These are phyloP conservation scores for Drosophila triauraria DNA, from an alignment of 1,140 invertebrate genomes.

Conservation along the genomic window DNA sequence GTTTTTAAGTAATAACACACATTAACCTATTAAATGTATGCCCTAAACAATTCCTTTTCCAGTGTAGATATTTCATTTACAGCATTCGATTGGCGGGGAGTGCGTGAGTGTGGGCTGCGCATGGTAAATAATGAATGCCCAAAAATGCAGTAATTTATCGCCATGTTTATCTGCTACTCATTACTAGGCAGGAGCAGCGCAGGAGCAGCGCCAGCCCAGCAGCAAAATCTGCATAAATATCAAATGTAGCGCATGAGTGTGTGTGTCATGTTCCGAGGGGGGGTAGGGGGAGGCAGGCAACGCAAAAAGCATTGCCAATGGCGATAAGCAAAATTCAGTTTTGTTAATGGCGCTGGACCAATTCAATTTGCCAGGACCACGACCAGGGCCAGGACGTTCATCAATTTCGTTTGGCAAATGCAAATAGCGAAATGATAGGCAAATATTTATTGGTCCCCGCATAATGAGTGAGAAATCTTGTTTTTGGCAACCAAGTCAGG, in stretches of 20 bases:
- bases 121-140: slow-evolving; percentile 67
- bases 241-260: slow-evolving; percentile 30
- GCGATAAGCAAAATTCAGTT: slow-evolving; percentile 62
- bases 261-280: slow-evolving; percentile 10
- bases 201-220: slow-evolving; percentile 23
- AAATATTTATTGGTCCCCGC: slow-evolving; percentile 41
- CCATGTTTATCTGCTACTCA: slow-evolving; percentile 72
- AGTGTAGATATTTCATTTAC: slow-evolving; percentile 34
- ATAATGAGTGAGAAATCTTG: slow-evolving; percentile 44
- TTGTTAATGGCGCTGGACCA: slow-evolving; percentile 48
- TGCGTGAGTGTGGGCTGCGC: slow-evolving; percentile 21
- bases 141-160: slow-evolving; percentile 77
- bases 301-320: slow-evolving; percentile 39
- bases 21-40: no score
- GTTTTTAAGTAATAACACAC: no score
- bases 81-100: slow-evolving; percentile 27
- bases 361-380: slow-evolving; percentile 35
- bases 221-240: slow-evolving; percentile 73
- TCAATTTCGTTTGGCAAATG: slow-evolving; percentile 51
- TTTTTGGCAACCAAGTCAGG: slow-evolving; percentile 52
- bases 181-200: slow-evolving; percentile 43
- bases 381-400: slow-evolving; percentile 15
- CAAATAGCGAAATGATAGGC: slow-evolving; percentile 50
- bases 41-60: neutral
- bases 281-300: neutral